Evolutionary conservation across 2,797 vertebrate genomes (phyloP), one percentile per base, ranked within the genome.

Genomic region (Sebastes dallii): DNA sequence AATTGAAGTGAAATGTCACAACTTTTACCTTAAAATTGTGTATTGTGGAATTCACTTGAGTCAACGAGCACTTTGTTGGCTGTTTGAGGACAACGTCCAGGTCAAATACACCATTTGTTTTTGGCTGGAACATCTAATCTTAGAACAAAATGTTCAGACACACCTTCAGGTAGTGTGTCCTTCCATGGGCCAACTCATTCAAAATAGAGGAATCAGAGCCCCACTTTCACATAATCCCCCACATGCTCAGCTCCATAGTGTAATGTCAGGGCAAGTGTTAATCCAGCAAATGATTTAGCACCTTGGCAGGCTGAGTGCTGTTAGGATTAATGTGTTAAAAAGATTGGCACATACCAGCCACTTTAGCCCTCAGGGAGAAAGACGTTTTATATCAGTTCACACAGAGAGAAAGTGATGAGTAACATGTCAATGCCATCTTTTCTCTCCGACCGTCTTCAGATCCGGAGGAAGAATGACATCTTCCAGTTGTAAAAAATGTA

Each of bases 241-340:
- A 90, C 88, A 88, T 88, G 88, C 91, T 42, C 34, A 32, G 8
- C 30, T 52, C 59, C 73, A 36, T 65, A 22, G 55, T 75, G 65
- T 76, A 81, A 82, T 36, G 24, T 62, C 59, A 73, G 71, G 74
- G 42, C 77, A 78, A 76, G 77, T 77, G 81, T 82, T 90, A 89
- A 90, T 90, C 87, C 85, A 78, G 36, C 34, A 75, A 69, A 59
- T 78, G 81, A 88, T 85, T 84, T 89, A 89, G 88, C 66, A 36
- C 70, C 70, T 70, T 86, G 87, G 88, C 83, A 85, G 82, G 18
- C 55, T 55, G 4, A 79, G 62, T 70, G 50, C 25, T 16, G n/a
- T 74, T 27, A 78, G 82, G 84, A 88, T 86, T 89, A 78, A 77
- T 87, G 83, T 65, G 61, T 72, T 76, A 82, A 65, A 70, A 29